Evolutionary conservation across 1,140 invertebrate genomes (phyloP).

Genomic region (Sitodiplosis mosellana): DNA sequence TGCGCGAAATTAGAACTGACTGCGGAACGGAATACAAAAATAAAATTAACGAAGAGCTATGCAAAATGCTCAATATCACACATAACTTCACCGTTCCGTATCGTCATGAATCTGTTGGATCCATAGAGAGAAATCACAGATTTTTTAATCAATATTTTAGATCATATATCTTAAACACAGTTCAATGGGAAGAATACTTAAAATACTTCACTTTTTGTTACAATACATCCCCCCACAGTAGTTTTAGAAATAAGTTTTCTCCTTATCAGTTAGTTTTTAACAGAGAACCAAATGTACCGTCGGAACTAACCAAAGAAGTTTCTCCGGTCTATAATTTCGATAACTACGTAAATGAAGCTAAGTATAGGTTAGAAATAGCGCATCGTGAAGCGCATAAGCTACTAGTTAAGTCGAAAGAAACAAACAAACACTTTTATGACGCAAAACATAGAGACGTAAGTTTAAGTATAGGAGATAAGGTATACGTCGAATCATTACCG

Average conservation of each 20-base stretch:
- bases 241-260: no score
- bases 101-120: no score
- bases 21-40: conserved; percentile 10
- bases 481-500: no score
- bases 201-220: conserved; percentile 3
- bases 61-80: conserved; percentile 1
- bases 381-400: no score
- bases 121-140: no score
- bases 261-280: not conserved
- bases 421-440: no score
- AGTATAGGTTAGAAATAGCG: no score
- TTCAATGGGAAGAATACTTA: not conserved
- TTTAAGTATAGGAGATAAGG: no score
- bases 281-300: not conserved
- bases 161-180: not conserved
- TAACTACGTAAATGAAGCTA: conserved; percentile 1
- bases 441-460: no score
- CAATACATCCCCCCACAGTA: conserved; percentile 1
- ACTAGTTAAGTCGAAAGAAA: no score
- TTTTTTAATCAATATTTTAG: no score
- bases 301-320: not conserved
- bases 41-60: conserved; percentile 3
- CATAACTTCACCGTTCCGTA: conserved; percentile 1
- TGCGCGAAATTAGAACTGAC: conserved; percentile 4
- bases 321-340: not conserved